Evolutionary conservation across 2,113 vertebrate genomes (phyloP).

Genomic region (Parotia lawesii): DNA sequence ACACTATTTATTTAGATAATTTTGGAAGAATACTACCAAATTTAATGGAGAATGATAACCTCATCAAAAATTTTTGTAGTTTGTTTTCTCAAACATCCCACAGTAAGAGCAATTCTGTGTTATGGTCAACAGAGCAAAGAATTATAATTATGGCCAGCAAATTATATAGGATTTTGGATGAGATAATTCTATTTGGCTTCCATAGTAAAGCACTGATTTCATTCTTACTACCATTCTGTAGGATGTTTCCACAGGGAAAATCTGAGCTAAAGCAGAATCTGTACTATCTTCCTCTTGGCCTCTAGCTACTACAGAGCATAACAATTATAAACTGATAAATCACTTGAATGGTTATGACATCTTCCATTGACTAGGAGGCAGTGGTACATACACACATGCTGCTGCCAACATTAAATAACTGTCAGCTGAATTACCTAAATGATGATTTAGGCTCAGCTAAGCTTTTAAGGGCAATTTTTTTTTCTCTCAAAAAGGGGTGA

Average conservation of each 20-base stretch:
- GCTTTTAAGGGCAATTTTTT: not conserved
- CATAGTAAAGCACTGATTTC: not conserved
- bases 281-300: slow-evolving; percentile 36
- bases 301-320: not conserved
- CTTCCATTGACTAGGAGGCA: slow-evolving; percentile 40
- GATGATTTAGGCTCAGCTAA: slow-evolving; percentile 34
- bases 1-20: not conserved
- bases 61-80: not conserved
- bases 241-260: slow-evolving; percentile 14
- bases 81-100: not conserved
- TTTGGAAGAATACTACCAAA: not conserved
- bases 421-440: slow-evolving; percentile 37
- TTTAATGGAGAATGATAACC: not conserved
- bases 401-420: slow-evolving; percentile 48
- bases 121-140: not conserved
- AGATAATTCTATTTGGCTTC: slow-evolving; percentile 10
- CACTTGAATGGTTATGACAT: slow-evolving; percentile 45
- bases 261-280: slow-evolving; percentile 42
- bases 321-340: slow-evolving; percentile 57
- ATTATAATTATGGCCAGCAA: slow-evolving; percentile 14
- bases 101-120: not conserved
- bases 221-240: not conserved
- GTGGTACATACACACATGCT: slow-evolving; percentile 24
- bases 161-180: not conserved
- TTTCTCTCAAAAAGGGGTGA: not conserved